Conservation (phyloP, 2,888 invertebrate genomes). For the Paralinhomoeus sp. region DNA sequence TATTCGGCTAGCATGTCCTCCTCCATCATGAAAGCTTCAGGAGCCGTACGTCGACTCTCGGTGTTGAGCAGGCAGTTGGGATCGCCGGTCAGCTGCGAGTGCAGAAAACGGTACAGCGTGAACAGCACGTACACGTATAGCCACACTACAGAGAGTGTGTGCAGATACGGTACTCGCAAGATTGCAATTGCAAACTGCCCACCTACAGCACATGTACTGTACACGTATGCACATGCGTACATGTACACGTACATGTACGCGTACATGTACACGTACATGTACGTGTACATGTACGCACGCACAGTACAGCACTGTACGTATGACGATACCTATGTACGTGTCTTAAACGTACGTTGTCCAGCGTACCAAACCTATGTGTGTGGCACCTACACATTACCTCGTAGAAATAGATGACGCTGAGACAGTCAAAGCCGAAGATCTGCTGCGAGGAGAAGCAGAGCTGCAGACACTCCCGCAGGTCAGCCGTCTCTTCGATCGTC, state of each 20-base stretch:
- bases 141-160: background rate
- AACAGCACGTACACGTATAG: background rate
- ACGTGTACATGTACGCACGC: too few relatives aligned
- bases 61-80: conserved; percentile 4
- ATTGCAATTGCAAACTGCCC: too few relatives aligned
- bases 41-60: background rate
- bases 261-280: too few relatives aligned
- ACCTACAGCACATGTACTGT: too few relatives aligned
- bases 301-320: too few relatives aligned
- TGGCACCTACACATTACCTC: too few relatives aligned
- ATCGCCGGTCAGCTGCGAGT: background rate
- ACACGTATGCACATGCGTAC: too few relatives aligned
- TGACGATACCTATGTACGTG: too few relatives aligned
- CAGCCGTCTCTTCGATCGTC: background rate
- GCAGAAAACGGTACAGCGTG: background rate
- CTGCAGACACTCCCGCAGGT: conserved; percentile 1
- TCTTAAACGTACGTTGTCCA: too few relatives aligned
- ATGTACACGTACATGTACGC: too few relatives aligned
- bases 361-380: too few relatives aligned
- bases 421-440: background rate
- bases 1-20: conserved; percentile 2
- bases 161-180: too few relatives aligned
- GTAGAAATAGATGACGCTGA: conserved; percentile 1
- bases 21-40: background rate
- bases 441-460: background rate